Evolutionary conservation across 2,888 invertebrate genomes (phyloP).

Genomic region (Amphipyra berbera): DNA sequence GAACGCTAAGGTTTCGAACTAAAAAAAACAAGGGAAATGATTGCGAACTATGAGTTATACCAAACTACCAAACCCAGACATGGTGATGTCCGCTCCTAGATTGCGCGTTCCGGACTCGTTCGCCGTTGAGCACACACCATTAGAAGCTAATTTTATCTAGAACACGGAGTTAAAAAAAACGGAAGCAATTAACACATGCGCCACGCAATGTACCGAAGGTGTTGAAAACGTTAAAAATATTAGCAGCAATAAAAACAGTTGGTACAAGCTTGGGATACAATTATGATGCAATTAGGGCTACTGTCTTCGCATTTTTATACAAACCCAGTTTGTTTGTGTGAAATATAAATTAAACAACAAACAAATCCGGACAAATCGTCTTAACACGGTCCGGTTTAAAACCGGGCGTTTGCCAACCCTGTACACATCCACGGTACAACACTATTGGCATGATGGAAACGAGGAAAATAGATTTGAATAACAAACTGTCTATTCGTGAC

Average conservation of each 20-base stretch:
- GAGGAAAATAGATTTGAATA: slow-evolving; percentile 33
- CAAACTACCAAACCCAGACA: no score
- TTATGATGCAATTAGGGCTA: slow-evolving; percentile 16
- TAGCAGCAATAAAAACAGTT: slow-evolving; percentile 38
- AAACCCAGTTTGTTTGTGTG: no score
- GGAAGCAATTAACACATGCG: slow-evolving; percentile 62
- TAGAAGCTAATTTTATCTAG: slow-evolving; percentile 2
- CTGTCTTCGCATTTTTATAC: no score
- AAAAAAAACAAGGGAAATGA: no score
- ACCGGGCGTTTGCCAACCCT: neutral
- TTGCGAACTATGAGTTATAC: no score
- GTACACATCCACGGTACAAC: slow-evolving; percentile 2
- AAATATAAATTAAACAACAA: no score
- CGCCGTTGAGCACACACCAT: neutral
- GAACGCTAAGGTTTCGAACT: no score
- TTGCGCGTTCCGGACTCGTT: no score
- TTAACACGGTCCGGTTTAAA: neutral
- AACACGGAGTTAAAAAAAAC: slow-evolving; percentile 41
- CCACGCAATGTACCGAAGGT: slow-evolving; percentile 48
- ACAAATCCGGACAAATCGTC: neutral
- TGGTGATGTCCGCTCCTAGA: no score
- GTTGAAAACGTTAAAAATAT: slow-evolving; percentile 50
- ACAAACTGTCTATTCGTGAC: slow-evolving; percentile 29
- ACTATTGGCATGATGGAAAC: slow-evolving; percentile 19
- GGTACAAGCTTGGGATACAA: slow-evolving; percentile 25